Percentiles rank a stretch among this genome's conserved stretches.
Evolutionary conservation across 2,113 vertebrate genomes (phyloP).

Genomic region (Saccopteryx leptura): DNA sequence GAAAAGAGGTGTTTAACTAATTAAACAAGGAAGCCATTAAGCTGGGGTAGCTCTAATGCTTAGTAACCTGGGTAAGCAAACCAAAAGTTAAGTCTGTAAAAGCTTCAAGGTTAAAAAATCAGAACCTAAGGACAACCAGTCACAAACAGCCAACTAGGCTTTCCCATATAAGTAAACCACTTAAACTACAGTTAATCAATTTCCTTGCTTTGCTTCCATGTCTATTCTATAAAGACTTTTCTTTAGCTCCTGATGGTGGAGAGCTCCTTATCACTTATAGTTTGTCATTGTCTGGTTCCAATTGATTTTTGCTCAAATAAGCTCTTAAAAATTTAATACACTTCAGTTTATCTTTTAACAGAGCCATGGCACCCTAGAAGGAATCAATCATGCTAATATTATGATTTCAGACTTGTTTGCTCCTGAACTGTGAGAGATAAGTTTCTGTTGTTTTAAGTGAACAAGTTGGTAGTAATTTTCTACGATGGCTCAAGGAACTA

Average conservation of each 20-base stretch:
- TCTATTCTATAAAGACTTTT: not conserved
- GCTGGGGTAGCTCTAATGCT: not conserved
- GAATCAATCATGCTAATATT: not conserved
- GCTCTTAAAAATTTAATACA: not conserved
- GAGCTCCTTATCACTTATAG: not conserved
- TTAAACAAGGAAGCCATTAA: not conserved
- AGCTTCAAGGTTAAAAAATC: not conserved
- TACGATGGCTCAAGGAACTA: not conserved
- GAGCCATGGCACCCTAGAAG: not conserved
- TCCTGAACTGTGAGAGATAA: not conserved
- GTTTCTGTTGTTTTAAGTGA: not conserved
- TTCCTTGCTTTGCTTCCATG: not conserved
- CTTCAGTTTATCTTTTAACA: not conserved
- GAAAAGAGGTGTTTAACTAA: not conserved
- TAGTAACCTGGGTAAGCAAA: not conserved
- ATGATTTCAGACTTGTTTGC: not conserved
- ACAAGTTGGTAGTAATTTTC: not conserved
- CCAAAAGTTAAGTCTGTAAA: not conserved
- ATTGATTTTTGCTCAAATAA: not conserved
- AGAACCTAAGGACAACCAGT: not conserved
- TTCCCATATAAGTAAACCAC: not conserved
- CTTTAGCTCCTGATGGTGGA: not conserved
- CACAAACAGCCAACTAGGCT: too few species aligned
- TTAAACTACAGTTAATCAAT: not conserved
- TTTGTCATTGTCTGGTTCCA: not conserved